phyloP scores from a whole-genome alignment of 2,797 vertebrate species.

The Enteromius thamalakanensis region DNA sequence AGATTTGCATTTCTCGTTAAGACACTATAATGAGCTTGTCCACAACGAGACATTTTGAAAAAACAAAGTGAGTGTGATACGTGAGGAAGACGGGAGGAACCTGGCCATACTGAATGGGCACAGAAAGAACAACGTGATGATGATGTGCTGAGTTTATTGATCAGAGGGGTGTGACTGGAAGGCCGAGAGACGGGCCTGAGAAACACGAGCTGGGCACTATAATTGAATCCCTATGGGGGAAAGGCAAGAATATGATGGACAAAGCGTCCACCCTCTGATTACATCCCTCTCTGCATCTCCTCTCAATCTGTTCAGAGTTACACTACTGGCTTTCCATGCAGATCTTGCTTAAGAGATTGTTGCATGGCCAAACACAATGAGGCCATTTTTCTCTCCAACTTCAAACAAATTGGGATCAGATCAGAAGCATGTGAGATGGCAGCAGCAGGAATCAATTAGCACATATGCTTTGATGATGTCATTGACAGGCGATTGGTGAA shows the following conservation, averaged over 20 bases:
- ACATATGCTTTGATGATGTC: conserved; percentile 81
- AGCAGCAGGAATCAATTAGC: conserved; percentile 83
- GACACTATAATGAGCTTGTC: conserved; percentile 7
- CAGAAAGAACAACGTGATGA: conserved; percentile 26
- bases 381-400: conserved; percentile 47
- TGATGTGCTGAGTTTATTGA: conserved; percentile 56
- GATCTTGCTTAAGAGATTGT: conserved; percentile 13
- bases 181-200: conserved; percentile 53
- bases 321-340: not conserved
- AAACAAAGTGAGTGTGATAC: not conserved
- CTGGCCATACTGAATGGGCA: not conserved
- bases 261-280: conserved; percentile 47
- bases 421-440: conserved; percentile 49
- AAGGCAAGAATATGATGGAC: conserved; percentile 46
- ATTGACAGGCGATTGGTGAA: conserved; percentile 75
- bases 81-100: not conserved
- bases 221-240: conserved; percentile 62
- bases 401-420: conserved; percentile 54
- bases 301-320: conserved; percentile 46
- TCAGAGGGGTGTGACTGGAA: conserved; percentile 60
- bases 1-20: not conserved
- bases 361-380: conserved; percentile 48
- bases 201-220: conserved; percentile 57
- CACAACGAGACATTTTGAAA: not conserved
- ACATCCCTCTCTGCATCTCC: conserved; percentile 27